A percentile compares a stretch with the other conserved stretches of the same genome.
These are phyloP conservation scores for Pogonus chalceus DNA, from an alignment of 1,140 invertebrate genomes.

Conservation along the genomic window DNA sequence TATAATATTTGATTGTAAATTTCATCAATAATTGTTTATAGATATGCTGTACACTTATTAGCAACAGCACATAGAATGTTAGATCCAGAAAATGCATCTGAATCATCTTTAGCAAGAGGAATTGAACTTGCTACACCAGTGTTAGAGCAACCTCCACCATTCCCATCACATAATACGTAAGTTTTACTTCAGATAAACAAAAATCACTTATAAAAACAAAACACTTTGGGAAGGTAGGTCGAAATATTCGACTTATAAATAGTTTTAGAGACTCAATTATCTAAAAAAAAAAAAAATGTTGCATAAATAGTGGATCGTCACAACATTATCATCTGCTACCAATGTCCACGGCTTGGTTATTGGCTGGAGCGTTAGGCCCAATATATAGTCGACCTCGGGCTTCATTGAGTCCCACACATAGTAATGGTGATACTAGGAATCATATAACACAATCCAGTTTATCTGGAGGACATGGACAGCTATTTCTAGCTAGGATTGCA, in stretches of 20 bases:
- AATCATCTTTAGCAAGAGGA: constrained; percentile 39
- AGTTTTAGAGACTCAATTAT: too few species aligned
- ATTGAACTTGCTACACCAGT: constrained; percentile 65
- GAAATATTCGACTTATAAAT: too few species aligned
- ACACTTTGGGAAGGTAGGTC: too few species aligned
- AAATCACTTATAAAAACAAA: too few species aligned
- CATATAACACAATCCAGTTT: too few species aligned
- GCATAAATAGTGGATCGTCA: constrained; percentile 25
- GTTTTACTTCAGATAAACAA: constrained; percentile 26
- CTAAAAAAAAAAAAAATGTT: too few species aligned
- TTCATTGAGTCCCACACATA: constrained; percentile 28
- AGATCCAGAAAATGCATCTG: constrained; percentile 39
- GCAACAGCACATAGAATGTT: constrained; percentile 64
- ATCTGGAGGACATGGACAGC: background rate
- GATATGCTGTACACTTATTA: constrained; percentile 60
- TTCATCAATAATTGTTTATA: too few species aligned
- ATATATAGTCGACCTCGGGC: constrained; percentile 53
- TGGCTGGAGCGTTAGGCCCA: constrained; percentile 60
- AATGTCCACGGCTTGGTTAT: constrained; percentile 66
- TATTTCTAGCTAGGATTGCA: constrained; percentile 52
- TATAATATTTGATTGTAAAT: too few species aligned
- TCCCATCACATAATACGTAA: constrained; percentile 26
- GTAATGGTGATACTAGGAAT: too few species aligned
- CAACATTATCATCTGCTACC: constrained; percentile 44
- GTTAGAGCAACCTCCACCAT: constrained; percentile 48